Conservation (phyloP, 2,113 vertebrate species). For the Heteronetta atricapilla region DNA sequence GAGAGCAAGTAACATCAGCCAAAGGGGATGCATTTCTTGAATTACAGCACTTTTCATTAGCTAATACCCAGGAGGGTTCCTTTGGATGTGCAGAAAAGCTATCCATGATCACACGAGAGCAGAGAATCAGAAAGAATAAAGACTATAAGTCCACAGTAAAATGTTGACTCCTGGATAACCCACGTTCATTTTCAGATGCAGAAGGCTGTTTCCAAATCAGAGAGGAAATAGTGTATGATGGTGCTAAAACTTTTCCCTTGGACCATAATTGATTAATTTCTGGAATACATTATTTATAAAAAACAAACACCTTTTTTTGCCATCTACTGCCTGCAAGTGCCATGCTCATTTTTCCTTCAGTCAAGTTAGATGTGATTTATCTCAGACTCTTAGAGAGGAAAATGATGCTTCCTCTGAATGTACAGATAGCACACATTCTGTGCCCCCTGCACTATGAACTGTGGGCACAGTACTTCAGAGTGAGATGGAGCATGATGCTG, state of each 20-base stretch:
- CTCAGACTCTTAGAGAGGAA: background rate
- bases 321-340: background rate
- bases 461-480: background rate
- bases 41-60: slow-evolving; percentile 67
- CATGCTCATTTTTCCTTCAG: background rate
- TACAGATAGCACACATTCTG: background rate
- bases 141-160: background rate
- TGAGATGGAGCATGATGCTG: background rate
- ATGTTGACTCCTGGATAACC: background rate
- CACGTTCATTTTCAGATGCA: background rate
- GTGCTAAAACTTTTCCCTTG: background rate
- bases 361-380: background rate
- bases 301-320: background rate
- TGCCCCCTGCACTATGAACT: background rate
- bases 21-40: slow-evolving; percentile 29
- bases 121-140: background rate
- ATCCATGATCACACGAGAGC: background rate
- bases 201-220: background rate
- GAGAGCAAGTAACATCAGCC: slow-evolving; percentile 9
- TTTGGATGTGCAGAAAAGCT: background rate
- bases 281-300: slow-evolving; percentile 21
- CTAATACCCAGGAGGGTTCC: slow-evolving; percentile 2
- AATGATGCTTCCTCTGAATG: background rate
- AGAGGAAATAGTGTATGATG: background rate
- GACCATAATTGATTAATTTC: background rate